A percentile compares a stretch with the other conserved stretches of the same genome.
phyloP scores from a whole-genome alignment of 2,888 invertebrate species.

The Caenorhabditis sulstoni region DNA sequence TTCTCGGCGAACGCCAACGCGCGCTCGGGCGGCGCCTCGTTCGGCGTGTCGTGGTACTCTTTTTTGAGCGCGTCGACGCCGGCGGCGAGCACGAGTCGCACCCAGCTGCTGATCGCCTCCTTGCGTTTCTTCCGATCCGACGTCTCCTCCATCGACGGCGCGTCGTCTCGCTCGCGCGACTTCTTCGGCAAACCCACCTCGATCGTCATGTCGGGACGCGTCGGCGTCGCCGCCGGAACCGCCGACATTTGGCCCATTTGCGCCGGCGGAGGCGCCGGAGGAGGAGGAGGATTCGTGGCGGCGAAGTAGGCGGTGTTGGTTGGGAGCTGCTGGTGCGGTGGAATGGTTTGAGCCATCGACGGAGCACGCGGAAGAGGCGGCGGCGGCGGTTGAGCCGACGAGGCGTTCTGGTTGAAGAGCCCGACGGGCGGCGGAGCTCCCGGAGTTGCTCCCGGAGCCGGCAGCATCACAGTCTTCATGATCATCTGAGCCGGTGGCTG shows the following conservation, averaged over 20 bases:
- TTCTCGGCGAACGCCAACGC: slow-evolving; percentile 32
- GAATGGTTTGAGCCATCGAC: neutral
- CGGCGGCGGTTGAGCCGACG: slow-evolving; percentile 8
- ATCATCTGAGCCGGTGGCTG: no score
- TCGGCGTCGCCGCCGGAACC: neutral
- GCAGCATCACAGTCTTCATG: slow-evolving; percentile 29
- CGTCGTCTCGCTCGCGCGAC: slow-evolving; percentile 16
- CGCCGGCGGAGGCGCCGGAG: neutral
- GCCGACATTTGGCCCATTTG: neutral
- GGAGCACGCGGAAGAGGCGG: neutral
- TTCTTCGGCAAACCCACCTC: neutral
- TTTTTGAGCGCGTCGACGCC: slow-evolving; percentile 27
- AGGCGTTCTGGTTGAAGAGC: neutral
- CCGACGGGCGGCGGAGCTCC: neutral
- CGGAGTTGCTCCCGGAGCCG: neutral
- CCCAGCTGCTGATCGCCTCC: slow-evolving; percentile 26
- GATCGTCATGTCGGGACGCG: neutral
- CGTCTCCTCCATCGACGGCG: slow-evolving; percentile 7
- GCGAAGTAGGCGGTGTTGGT: neutral
- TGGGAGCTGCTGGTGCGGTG: neutral
- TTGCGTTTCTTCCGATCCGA: slow-evolving; percentile 22
- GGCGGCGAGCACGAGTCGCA: slow-evolving; percentile 7
- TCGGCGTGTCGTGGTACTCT: slow-evolving; percentile 26
- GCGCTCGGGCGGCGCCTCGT: slow-evolving; percentile 28
- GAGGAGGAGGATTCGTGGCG: neutral